Conservation (phyloP, 2,888 invertebrate species). For the Drosophila austrosaltans region DNA sequence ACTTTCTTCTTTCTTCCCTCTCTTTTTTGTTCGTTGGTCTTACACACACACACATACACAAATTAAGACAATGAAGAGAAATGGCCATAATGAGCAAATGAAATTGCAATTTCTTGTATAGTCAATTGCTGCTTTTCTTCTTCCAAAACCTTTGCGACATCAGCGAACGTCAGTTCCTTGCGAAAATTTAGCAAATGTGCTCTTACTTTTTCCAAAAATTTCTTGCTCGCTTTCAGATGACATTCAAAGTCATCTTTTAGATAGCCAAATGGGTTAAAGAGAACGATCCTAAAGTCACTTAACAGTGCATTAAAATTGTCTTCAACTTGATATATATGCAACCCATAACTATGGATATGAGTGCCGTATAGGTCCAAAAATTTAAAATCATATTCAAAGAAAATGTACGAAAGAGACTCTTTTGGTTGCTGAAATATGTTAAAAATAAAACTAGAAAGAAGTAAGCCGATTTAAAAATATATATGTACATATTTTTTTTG, state of each 20-base stretch:
- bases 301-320: too few species aligned
- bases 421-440: too few species aligned
- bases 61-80: not conserved
- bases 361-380: conserved; percentile 30
- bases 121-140: not conserved
- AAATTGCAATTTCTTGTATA: not conserved
- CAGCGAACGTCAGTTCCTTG: too few species aligned
- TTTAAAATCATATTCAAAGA: conserved; percentile 31
- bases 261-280: not conserved
- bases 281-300: too few species aligned
- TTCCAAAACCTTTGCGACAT: not conserved
- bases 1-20: conserved; percentile 21
- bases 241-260: not conserved
- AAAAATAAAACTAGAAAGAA: not conserved
- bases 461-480: conserved; percentile 20
- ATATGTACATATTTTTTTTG: conserved; percentile 9
- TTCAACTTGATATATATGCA: too few species aligned
- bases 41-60: not conserved
- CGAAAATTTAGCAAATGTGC: conserved; percentile 15
- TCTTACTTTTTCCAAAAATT: not conserved
- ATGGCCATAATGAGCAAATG: too few species aligned
- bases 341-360: conserved; percentile 22
- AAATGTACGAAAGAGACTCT: not conserved
- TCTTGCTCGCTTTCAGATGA: conserved; percentile 22
- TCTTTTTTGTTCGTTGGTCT: conserved; percentile 6